Conservation (phyloP, 2,888 invertebrate species). For the Metallyticus violacea region DNA sequence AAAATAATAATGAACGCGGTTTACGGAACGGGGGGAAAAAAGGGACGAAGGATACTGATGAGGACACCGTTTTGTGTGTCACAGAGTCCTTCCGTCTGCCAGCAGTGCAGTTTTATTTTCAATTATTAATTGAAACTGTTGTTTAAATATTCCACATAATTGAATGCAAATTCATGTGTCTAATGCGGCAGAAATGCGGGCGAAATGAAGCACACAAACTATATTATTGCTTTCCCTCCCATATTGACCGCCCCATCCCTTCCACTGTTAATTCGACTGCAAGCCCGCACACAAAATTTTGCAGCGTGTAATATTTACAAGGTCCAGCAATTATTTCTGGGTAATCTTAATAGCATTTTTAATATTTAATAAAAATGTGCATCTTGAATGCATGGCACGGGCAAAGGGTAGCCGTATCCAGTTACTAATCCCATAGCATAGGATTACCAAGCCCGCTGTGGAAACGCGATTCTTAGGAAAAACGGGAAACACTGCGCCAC, state of each 20-base stretch:
- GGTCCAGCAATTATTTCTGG: constrained; percentile 17
- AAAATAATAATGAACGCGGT: not conserved
- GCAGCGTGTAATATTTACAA: constrained; percentile 1
- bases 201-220: not conserved
- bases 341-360: constrained; percentile 27
- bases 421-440: not conserved
- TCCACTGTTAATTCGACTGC: not conserved
- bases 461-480: not conserved
- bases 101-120: not conserved
- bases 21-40: no score
- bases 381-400: not conserved
- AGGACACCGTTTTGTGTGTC: not conserved
- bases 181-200: not conserved
- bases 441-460: not conserved
- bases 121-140: not conserved
- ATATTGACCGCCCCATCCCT: not conserved
- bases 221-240: not conserved
- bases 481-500: not conserved
- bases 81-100: not conserved
- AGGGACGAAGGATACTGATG: no score
- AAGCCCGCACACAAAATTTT: not conserved
- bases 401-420: not conserved
- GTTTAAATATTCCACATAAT: not conserved
- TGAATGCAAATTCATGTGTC: not conserved
- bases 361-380: constrained; percentile 18